These are phyloP conservation scores for Phacellophora camtschatica DNA, from an alignment of 30 jellyfish, hydroid and myxozoan genomes.

Conservation along the genomic window DNA sequence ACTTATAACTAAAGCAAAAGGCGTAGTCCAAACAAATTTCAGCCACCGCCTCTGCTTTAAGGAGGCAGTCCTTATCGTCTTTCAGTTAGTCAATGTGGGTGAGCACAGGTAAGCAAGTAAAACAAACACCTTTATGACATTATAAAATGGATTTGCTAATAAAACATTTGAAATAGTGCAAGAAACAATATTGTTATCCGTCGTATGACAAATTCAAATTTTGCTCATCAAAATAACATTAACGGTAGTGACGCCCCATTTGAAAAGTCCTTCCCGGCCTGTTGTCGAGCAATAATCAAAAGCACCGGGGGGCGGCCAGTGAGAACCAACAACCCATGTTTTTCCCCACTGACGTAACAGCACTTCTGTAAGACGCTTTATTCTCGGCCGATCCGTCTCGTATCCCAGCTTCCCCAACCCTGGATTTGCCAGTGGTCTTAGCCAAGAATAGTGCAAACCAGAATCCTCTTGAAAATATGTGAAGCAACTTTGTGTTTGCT, in stretches of 20 bases:
- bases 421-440: slow-evolving; percentile 47
- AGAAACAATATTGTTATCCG: too few relatives aligned
- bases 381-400: slow-evolving; percentile 41
- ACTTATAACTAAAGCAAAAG: too few relatives aligned
- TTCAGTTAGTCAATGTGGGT: too few relatives aligned
- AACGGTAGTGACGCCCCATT: slow-evolving; percentile 53
- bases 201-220: too few relatives aligned
- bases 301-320: slow-evolving; percentile 60
- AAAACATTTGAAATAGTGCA: too few relatives aligned
- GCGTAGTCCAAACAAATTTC: too few relatives aligned
- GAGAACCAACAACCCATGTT: slow-evolving; percentile 32
- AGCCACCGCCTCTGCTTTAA: too few relatives aligned
- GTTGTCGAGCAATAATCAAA: slow-evolving; percentile 55
- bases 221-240: slow-evolving; percentile 54
- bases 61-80: too few relatives aligned
- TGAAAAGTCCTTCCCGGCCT: slow-evolving; percentile 10
- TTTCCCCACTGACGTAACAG: slow-evolving; percentile 63
- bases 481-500: slow-evolving; percentile 54
- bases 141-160: too few relatives aligned
- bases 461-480: background rate
- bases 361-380: slow-evolving; percentile 22
- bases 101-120: too few relatives aligned
- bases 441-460: slow-evolving; percentile 62
- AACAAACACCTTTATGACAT: too few relatives aligned
- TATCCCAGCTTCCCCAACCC: slow-evolving; percentile 34